Percentiles rank a stretch among this genome's conserved stretches.
Evolutionary conservation across 2,113 vertebrate genomes (phyloP).

Genomic region (Brachyistius frenatus): DNA sequence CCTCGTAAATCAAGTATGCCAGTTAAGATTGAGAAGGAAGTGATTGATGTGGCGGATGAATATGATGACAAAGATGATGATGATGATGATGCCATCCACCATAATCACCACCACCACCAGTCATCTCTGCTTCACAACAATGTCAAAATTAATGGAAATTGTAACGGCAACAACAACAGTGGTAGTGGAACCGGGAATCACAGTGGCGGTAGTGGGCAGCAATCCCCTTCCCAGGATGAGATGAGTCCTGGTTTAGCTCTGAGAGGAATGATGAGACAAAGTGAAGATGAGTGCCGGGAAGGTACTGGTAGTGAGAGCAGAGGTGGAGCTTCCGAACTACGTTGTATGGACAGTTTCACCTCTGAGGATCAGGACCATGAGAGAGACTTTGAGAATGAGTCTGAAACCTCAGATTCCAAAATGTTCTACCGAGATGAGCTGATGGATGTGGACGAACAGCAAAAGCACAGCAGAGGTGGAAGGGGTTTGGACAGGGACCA

Average conservation of each 20-base stretch:
- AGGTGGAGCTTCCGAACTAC: constrained; percentile 84
- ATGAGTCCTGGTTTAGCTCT: constrained; percentile 94
- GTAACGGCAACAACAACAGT: constrained; percentile 90
- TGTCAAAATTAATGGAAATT: constrained; percentile 86
- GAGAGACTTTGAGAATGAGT: constrained; percentile 98
- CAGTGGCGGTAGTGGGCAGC: constrained; percentile 91
- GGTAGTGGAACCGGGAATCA: constrained; percentile 88
- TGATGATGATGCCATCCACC: constrained; percentile 85
- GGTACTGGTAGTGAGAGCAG: constrained; percentile 85
- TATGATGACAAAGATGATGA: constrained; percentile 97
- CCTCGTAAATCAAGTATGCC: constrained; percentile 99
- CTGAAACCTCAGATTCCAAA: constrained; percentile 96
- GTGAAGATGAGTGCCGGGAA: constrained; percentile 85
- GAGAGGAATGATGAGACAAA: constrained; percentile 92
- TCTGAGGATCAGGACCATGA: constrained; percentile 98
- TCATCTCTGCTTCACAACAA: constrained; percentile 79
- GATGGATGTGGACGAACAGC: constrained; percentile 91
- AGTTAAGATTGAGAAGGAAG: constrained; percentile 99
- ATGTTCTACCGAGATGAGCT: constrained; percentile 90
- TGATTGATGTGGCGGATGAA: constrained; percentile 95
- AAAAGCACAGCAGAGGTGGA: constrained; percentile 67
- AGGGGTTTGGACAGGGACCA: constrained; percentile 76
- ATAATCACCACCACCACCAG: constrained; percentile 78
- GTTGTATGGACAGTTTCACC: constrained; percentile 95
- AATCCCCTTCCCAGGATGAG: constrained; percentile 95